Conservation (phyloP, 1,140 invertebrate species). For the Choristoneura fumiferana region DNA sequence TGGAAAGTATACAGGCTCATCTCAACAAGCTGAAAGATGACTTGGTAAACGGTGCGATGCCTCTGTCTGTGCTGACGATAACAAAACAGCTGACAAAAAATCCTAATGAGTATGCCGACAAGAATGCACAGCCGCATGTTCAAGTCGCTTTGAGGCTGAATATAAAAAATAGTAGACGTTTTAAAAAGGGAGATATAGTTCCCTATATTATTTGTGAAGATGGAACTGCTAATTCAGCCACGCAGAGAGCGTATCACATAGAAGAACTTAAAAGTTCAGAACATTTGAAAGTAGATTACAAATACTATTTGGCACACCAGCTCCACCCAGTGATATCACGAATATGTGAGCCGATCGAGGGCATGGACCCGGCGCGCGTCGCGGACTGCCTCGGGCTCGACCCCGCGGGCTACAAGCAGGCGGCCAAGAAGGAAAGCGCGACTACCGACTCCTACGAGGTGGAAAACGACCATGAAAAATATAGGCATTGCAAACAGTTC, state of each 20-base stretch:
- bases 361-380: slow-evolving; percentile 92
- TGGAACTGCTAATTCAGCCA: slow-evolving; percentile 87
- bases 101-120: slow-evolving; percentile 95
- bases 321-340: slow-evolving; percentile 96
- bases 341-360: slow-evolving; percentile 97
- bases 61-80: slow-evolving; percentile 90
- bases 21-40: slow-evolving; percentile 84
- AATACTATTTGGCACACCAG: slow-evolving; percentile 92
- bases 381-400: slow-evolving; percentile 93
- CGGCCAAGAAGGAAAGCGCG: slow-evolving; percentile 76
- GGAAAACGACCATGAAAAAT: slow-evolving; percentile 85
- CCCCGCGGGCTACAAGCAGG: slow-evolving; percentile 72
- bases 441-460: slow-evolving; percentile 77
- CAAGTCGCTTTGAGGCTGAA: slow-evolving; percentile 94
- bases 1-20: slow-evolving; percentile 90
- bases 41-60: slow-evolving; percentile 84
- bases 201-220: slow-evolving; percentile 97
- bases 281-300: slow-evolving; percentile 86
- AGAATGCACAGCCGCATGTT: slow-evolving; percentile 93
- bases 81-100: slow-evolving; percentile 98
- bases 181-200: slow-evolving; percentile 96
- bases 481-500: slow-evolving; percentile 87
- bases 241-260: slow-evolving; percentile 96
- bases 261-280: slow-evolving; percentile 90
- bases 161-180: slow-evolving; percentile 86